Base-by-base conservation (phyloP, 2,797 vertebrate species). In the Picus viridis region DNA sequence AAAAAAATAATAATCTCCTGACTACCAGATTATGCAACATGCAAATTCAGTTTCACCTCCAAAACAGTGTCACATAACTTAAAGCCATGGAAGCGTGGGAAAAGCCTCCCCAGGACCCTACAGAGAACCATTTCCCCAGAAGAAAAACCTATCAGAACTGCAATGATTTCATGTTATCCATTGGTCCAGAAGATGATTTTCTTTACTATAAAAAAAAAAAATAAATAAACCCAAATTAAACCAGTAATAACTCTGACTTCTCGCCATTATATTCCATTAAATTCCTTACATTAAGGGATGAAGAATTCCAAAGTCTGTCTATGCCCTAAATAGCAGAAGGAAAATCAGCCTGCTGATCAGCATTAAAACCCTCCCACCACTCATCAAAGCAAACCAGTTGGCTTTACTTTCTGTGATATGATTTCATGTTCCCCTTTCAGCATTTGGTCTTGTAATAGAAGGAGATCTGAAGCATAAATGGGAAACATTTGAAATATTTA, bases 11-110 rank as follows among this genome's bases (percentile, higher is more conserved):
- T 5, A 36, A 36, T 39, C 36, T 16, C 47, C 30, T 34, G 62
- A 61, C 34, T 92, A 64, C 17, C 56, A 64, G 43, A 85, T 95
- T 94, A 94, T 18, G 26, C 92, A 96, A 96, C 62, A 84, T 68
- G 86, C 65, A 84, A 95, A 93, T 89, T 89, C 62, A 88, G 36
- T 80, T 91, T 87, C 76, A 93, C 87, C 93, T 90, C 89, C 92
- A 90, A 83, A 95, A 90, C 2, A 88, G 13, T 16, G n/a, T 51
- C 82, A 17, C 1, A 6, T 87, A 89, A 87, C 62, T 83, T 54
- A 83, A 91, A 86, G 32, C 73, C 32, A 83, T 59, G 86, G 53
- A 76, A 86, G 56, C 57, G 85, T 53, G 26, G 43, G 32, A 90
- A 95, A 92, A 69, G 45, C 39, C 27, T 94, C 63, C 29, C 27